These are phyloP conservation scores for Trogon surrucura DNA, from an alignment of 2,113 vertebrate genomes.

Conservation along the genomic window DNA sequence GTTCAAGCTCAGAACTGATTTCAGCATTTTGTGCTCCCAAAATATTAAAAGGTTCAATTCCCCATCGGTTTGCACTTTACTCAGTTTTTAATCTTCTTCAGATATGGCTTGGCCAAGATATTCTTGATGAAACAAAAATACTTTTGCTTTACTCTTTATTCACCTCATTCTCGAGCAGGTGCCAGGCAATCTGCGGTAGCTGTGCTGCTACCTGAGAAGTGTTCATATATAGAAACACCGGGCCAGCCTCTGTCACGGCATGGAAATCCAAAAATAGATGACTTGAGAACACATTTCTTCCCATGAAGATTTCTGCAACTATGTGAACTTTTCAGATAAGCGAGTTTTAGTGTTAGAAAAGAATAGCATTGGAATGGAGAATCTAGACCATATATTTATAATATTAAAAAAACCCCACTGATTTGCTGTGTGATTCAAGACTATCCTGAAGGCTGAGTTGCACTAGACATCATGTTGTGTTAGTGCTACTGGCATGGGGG, in stretches of 20 bases:
- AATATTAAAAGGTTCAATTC: not conserved
- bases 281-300: slow-evolving; percentile 22
- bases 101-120: not conserved
- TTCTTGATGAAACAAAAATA: slow-evolving; percentile 48
- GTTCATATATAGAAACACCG: slow-evolving; percentile 22
- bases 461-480: not conserved
- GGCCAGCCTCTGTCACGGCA: slow-evolving; percentile 14
- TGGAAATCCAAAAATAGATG: slow-evolving; percentile 16
- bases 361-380: not conserved
- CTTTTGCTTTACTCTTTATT: slow-evolving; percentile 21
- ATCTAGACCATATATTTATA: not conserved
- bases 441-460: not conserved
- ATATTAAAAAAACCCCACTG: not conserved
- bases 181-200: slow-evolving; percentile 43
- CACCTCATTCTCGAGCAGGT: slow-evolving; percentile 27
- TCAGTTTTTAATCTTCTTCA: not conserved
- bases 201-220: slow-evolving; percentile 41
- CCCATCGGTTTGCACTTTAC: not conserved
- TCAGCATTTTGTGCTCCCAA: not conserved
- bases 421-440: not conserved
- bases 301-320: not conserved
- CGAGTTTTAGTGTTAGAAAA: not conserved
- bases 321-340: not conserved
- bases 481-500: not conserved
- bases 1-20: not conserved